These are phyloP conservation scores for Eulemur rubriventer DNA, from an alignment of 2,797 vertebrate species.

Conservation along the genomic window DNA sequence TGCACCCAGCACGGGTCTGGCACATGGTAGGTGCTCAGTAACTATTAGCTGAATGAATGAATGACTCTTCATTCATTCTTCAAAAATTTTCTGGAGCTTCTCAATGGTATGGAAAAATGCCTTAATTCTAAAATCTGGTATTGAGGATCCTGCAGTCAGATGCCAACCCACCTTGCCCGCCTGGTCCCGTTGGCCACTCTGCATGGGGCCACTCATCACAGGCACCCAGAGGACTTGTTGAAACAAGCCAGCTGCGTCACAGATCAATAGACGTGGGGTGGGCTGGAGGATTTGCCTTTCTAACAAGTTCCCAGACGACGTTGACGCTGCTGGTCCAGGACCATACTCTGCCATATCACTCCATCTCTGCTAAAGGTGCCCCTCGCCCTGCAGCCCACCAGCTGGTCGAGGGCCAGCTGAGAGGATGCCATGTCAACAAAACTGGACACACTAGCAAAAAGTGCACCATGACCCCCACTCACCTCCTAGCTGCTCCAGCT, in stretches of 20 bases:
- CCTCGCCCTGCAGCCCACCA: neutral
- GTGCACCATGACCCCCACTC: fast-evolving
- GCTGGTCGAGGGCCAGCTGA: neutral
- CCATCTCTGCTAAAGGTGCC: neutral
- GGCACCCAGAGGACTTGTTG: neutral
- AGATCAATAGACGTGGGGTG: neutral
- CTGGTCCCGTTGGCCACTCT: neutral
- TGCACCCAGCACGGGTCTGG: neutral
- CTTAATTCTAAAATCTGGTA: neutral
- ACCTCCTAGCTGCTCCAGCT: neutral
- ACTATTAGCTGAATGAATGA: neutral
- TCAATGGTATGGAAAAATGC: neutral
- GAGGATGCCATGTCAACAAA: neutral
- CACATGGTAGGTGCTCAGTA: neutral
- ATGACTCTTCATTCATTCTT: neutral
- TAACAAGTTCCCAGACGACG: neutral
- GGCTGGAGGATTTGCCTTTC: neutral
- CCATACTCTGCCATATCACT: neutral
- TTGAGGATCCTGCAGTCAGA: neutral
- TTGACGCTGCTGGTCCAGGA: neutral
- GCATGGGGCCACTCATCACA: neutral
- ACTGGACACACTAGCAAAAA: neutral
- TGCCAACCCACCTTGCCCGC: neutral
- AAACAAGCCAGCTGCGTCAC: neutral
- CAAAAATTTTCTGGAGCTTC: neutral